These are phyloP conservation scores for Drosophila ustulata DNA, from an alignment of 2,888 invertebrate species.

Conservation along the genomic window DNA sequence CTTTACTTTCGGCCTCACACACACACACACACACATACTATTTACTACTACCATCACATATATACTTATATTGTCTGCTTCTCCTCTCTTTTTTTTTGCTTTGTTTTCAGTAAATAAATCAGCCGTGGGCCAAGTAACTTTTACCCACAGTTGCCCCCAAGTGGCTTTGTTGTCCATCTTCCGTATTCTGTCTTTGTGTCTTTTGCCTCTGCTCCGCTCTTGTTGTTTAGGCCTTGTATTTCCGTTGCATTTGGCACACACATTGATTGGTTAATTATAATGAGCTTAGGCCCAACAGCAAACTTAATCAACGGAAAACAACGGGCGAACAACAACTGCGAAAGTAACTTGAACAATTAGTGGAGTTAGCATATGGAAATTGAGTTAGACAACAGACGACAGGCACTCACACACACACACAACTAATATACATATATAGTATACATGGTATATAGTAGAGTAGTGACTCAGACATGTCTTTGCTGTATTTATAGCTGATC, in stretches of 20 bases:
- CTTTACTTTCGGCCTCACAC: slow-evolving; percentile 16
- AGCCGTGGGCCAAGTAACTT: slow-evolving; percentile 72
- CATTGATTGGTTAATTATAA: slow-evolving; percentile 75
- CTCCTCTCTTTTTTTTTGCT: slow-evolving; percentile 3
- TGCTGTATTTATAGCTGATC: not conserved
- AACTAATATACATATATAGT: not conserved
- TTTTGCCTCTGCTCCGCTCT: not conserved
- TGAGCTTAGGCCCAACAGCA: slow-evolving; percentile 56
- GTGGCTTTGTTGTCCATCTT: slow-evolving; percentile 32
- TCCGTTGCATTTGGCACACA: slow-evolving; percentile 49
- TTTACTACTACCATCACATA: not conserved
- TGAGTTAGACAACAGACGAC: slow-evolving; percentile 30
- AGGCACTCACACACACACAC: not conserved
- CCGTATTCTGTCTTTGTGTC: not conserved
- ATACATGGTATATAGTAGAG: not conserved
- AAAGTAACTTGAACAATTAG: slow-evolving; percentile 41
- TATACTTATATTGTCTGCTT: not conserved
- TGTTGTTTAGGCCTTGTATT: slow-evolving; percentile 29
- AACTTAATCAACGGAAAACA: slow-evolving; percentile 33
- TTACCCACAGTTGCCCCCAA: slow-evolving; percentile 55
- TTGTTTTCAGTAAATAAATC: slow-evolving; percentile 75
- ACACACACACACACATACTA: not conserved
- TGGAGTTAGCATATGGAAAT: slow-evolving; percentile 43
- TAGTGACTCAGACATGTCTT: not conserved
- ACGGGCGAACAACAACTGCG: slow-evolving; percentile 6